Percentiles rank a stretch among this genome's conserved stretches.
These are phyloP conservation scores for Scaptomyza montana DNA, from an alignment of 1,140 invertebrate genomes.

Conservation along the genomic window DNA sequence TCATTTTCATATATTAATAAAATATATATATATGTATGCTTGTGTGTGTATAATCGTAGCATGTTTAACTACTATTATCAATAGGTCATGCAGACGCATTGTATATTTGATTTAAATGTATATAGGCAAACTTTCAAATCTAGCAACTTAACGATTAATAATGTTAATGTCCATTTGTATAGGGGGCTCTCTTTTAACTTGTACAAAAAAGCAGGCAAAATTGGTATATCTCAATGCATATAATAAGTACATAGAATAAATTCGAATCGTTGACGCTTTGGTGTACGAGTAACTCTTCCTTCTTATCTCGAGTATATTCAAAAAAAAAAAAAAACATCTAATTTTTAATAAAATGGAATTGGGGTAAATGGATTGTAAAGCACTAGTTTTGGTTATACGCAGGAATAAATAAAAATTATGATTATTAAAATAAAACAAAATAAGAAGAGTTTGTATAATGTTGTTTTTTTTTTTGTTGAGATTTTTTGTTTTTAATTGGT, in stretches of 20 bases:
- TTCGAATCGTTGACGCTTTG: constrained; percentile 71
- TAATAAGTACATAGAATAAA: constrained; percentile 66
- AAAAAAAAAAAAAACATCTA: background rate
- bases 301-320: background rate
- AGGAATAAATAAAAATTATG: constrained; percentile 25
- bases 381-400: constrained; percentile 18
- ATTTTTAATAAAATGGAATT: background rate
- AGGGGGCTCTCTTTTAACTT: constrained; percentile 35
- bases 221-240: constrained; percentile 61
- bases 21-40: constrained; percentile 19
- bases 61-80: constrained; percentile 28
- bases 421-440: constrained; percentile 63
- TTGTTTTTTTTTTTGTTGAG: constrained; percentile 53
- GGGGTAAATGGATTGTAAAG: constrained; percentile 27
- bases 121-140: constrained; percentile 55
- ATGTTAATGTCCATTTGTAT: constrained; percentile 12
- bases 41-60: constrained; percentile 1
- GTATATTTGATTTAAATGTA: constrained; percentile 70
- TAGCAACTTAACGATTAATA: constrained; percentile 68
- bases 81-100: constrained; percentile 31
- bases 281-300: constrained; percentile 30
- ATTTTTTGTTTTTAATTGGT: constrained; percentile 62
- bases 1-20: constrained; percentile 11
- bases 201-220: constrained; percentile 73
- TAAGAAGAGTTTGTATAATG: constrained; percentile 31